Evolutionary conservation across 1,140 invertebrate species (phyloP).

Genomic region (Pogonognathellus flavescens): DNA sequence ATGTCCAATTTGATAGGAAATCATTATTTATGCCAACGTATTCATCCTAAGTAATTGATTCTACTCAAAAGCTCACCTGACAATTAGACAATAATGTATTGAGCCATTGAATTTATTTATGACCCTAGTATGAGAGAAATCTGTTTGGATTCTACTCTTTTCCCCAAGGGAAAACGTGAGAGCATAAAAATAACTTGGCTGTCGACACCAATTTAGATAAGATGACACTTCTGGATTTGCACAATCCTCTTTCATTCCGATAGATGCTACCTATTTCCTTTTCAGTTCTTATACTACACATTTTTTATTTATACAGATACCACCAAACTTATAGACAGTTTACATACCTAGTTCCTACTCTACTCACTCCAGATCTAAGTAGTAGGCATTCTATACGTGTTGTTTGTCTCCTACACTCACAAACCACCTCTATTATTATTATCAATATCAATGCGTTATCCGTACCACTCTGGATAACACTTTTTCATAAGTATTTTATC

Average conservation of each 20-base stretch:
- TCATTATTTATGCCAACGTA: slow-evolving; percentile 26
- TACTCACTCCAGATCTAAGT: no score
- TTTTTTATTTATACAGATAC: neutral
- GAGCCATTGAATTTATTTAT: slow-evolving; percentile 43
- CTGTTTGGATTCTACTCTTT: neutral
- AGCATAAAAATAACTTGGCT: slow-evolving; percentile 47
- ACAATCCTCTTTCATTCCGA: slow-evolving; percentile 32
- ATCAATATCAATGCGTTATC: no score
- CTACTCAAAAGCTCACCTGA: slow-evolving; percentile 21
- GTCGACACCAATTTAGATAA: slow-evolving; percentile 48
- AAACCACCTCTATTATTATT: no score
- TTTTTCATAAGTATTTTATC: no score
- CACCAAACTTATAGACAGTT: neutral
- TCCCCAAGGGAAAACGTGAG: slow-evolving; percentile 15
- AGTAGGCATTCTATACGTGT: no score
- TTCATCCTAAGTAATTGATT: slow-evolving; percentile 25
- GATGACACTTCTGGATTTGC: slow-evolving; percentile 47
- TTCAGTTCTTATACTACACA: neutral
- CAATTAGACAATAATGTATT: slow-evolving; percentile 53
- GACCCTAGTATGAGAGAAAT: neutral
- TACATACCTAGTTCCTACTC: no score
- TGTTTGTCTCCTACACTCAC: no score
- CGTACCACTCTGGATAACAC: no score
- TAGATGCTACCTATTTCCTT: slow-evolving; percentile 11
- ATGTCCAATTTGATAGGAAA: slow-evolving; percentile 13